Percentiles rank a stretch among this genome's conserved stretches.
phyloP scores from a whole-genome alignment of 2,888 invertebrate genomes.

The Tromatobia lineatoria region DNA sequence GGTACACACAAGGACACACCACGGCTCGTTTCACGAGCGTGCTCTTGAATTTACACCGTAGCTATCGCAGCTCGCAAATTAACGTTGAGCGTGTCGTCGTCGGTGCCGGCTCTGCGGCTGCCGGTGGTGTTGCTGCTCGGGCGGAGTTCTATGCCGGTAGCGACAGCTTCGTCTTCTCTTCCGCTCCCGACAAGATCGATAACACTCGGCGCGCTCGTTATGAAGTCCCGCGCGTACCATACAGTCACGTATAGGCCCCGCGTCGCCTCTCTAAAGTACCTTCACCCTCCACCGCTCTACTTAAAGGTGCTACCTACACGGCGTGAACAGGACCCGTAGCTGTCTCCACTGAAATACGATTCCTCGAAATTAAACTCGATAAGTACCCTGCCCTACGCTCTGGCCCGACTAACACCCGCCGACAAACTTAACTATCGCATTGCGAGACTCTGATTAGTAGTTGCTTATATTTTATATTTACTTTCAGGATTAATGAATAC shows the following conservation, averaged over 20 bases:
- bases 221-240: conserved; percentile 59
- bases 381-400: conserved; percentile 52
- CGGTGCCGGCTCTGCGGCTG: background rate
- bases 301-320: conserved; percentile 7
- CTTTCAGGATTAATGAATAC: background rate
- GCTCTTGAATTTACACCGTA: conserved; percentile 55
- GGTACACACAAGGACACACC: conserved; percentile 13
- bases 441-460: conserved; percentile 49
- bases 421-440: conserved; percentile 27
- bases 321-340: conserved; percentile 16
- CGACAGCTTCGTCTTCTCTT: conserved; percentile 37
- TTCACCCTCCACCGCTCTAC: conserved; percentile 1
- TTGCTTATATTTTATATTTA: background rate
- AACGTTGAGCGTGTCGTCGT: conserved; percentile 63
- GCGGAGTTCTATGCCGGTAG: conserved; percentile 1
- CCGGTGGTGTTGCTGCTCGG: background rate
- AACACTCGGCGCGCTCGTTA: conserved; percentile 69
- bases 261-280: conserved; percentile 44
- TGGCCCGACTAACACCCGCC: conserved; percentile 7
- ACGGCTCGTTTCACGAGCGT: conserved; percentile 55
- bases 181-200: conserved; percentile 59
- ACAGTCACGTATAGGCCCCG: conserved; percentile 38
- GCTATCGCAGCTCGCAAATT: conserved; percentile 62
- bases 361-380: conserved; percentile 78
- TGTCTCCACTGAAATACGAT: conserved; percentile 73